Percentiles rank a stretch among this genome's conserved stretches.
These are phyloP conservation scores for Podabrus alpinus DNA, from an alignment of 2,888 invertebrate genomes.

Conservation along the genomic window DNA sequence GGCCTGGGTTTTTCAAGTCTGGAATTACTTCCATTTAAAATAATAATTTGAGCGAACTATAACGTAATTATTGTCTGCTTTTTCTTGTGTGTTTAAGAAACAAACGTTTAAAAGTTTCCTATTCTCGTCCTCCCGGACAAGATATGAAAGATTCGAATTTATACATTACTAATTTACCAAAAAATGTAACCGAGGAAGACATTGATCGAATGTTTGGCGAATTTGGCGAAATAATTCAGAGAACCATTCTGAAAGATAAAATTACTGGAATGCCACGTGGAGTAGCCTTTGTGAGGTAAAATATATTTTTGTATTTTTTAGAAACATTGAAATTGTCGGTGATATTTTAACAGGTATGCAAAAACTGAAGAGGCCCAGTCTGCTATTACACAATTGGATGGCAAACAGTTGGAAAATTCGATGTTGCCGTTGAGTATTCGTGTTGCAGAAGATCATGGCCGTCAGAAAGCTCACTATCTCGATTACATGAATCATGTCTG, in stretches of 20 bases:
- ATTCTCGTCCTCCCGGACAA: slow-evolving; percentile 88
- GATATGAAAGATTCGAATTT: slow-evolving; percentile 93
- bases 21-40: neutral
- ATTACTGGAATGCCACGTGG: slow-evolving; percentile 85
- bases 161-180: slow-evolving; percentile 90
- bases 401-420: slow-evolving; percentile 82
- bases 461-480: slow-evolving; percentile 71
- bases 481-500: slow-evolving; percentile 46
- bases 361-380: slow-evolving; percentile 88
- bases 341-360: slow-evolving; percentile 67
- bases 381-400: slow-evolving; percentile 84
- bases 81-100: slow-evolving; percentile 62
- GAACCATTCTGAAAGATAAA: slow-evolving; percentile 88
- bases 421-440: slow-evolving; percentile 80
- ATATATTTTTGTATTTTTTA: neutral
- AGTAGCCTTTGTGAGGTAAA: slow-evolving; percentile 88
- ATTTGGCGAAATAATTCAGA: slow-evolving; percentile 90
- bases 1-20: neutral
- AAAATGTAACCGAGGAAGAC: slow-evolving; percentile 81
- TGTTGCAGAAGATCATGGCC: slow-evolving; percentile 82
- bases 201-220: slow-evolving; percentile 84
- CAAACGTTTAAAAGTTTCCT: slow-evolving; percentile 92
- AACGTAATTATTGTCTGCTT: neutral
- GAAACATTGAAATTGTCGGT: neutral
- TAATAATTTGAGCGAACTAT: neutral